Evolutionary conservation across 2,888 invertebrate genomes (phyloP).

Genomic region (Monopis laevigella): DNA sequence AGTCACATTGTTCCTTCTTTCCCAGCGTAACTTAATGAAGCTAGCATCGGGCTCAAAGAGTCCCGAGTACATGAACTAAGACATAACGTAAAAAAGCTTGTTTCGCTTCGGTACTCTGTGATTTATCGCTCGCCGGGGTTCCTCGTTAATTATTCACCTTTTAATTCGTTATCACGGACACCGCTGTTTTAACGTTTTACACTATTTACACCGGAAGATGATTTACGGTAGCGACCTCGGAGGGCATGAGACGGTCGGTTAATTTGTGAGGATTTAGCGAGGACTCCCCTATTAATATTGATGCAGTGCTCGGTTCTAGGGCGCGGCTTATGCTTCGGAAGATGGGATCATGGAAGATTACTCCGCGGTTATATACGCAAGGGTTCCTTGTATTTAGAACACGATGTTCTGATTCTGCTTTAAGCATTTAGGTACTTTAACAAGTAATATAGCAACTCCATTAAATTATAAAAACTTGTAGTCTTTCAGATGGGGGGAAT

Average conservation of each 20-base stretch:
- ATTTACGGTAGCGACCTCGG: slow-evolving; percentile 40
- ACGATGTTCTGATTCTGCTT: too few species aligned
- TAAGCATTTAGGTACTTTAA: too few species aligned
- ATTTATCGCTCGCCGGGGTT: slow-evolving; percentile 40
- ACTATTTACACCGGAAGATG: slow-evolving; percentile 57
- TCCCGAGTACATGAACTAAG: slow-evolving; percentile 47
- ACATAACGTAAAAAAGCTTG: slow-evolving; percentile 53
- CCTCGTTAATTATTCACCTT: slow-evolving; percentile 61
- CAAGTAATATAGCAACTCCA: too few species aligned
- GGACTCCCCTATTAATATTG: slow-evolving; percentile 23
- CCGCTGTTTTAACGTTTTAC: slow-evolving; percentile 47
- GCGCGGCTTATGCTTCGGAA: slow-evolving; percentile 6
- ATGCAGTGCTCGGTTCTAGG: slow-evolving; percentile 14
- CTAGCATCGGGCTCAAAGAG: slow-evolving; percentile 43
- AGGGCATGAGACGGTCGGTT: slow-evolving; percentile 26
- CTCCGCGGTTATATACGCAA: slow-evolving; percentile 1
- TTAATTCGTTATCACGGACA: slow-evolving; percentile 61
- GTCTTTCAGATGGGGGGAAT: too few species aligned
- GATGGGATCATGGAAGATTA: slow-evolving; percentile 7
- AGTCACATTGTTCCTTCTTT: slow-evolving; percentile 43
- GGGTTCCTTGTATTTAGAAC: too few species aligned
- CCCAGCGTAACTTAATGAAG: slow-evolving; percentile 45
- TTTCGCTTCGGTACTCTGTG: slow-evolving; percentile 46
- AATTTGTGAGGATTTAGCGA: slow-evolving; percentile 28
- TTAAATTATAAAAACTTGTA: too few species aligned